Base-by-base conservation (phyloP, 1,140 invertebrate species). In the Neomicropteryx cornuta region DNA sequence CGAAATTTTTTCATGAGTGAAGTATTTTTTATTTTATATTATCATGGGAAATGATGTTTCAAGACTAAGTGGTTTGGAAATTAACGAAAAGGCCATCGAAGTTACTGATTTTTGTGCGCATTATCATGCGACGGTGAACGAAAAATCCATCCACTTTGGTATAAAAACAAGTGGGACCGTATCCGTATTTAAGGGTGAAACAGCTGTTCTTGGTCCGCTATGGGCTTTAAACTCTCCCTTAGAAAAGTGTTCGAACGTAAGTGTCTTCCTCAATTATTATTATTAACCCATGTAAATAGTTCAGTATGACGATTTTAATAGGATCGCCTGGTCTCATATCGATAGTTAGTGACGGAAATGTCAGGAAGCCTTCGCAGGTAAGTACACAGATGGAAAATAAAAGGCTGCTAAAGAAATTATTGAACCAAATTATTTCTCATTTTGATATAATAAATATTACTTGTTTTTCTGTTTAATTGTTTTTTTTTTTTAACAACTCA, bases 41-140 rank as follows among this genome's bases (percentile, higher is more conserved):
- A 50, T 52, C 43, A 86, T 86, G 82, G 83, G 83, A 21, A 84
- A 83, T 58, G 81, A 82, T 45, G 71, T 69, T 47, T 85, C 83
- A 46, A 73, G 77, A 43, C 61, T 81, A 33, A 73, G 71, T 45
- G 81, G 79, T 6, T 58, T 86, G 23, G 74, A 80, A 55, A 73
- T 85, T 38, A 77, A 84, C 35, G 76, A 83, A 47, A 83, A 81
- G 55, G 70, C 79, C 8, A 63, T 81, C 1, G 80, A 86, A 58
- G 70, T 76, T 3, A 81, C 81, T 18, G 80, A 86, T 49, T 84
- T 79, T 56, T 87, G 81, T 81, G 67, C 73, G 14, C 78, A 83
- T 44, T 77, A 83, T 62, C 73, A 75, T 42, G 81, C 81, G 0
- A 74, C 58, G 29, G 67, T 81, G 11, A 66, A 67, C 21, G 68